A percentile compares a stretch with the other conserved stretches of the same genome.
Evolutionary conservation across 2,888 invertebrate genomes (phyloP).

Genomic region (Volucella inanis): DNA sequence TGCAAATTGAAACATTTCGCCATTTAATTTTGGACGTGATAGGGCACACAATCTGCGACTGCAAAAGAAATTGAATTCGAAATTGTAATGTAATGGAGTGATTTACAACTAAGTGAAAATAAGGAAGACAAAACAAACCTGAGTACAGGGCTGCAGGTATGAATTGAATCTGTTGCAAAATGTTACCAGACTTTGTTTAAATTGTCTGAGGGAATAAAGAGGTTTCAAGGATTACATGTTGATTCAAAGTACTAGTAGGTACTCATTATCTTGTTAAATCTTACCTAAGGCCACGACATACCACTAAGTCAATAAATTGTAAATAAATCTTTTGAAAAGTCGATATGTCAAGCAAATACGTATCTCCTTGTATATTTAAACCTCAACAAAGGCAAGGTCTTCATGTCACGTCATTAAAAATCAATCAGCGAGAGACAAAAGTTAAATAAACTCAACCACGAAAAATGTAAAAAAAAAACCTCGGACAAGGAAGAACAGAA

Average conservation of each 20-base stretch:
- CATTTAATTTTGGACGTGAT: constrained; percentile 81
- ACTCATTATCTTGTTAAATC: no score
- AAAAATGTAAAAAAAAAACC: constrained; percentile 12
- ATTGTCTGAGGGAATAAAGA: constrained; percentile 4
- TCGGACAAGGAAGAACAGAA: background rate
- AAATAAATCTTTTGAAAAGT: no score
- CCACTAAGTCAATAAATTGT: no score
- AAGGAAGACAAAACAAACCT: background rate
- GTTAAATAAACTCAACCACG: constrained; percentile 60
- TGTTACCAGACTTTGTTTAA: background rate
- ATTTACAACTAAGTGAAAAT: constrained; percentile 32
- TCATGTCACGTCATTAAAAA: constrained; percentile 49
- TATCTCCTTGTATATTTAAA: background rate
- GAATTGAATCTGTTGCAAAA: constrained; percentile 16
- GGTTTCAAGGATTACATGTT: no score
- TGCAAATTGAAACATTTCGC: constrained; percentile 81
- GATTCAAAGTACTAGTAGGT: no score
- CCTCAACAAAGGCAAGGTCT: background rate
- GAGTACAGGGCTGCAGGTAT: background rate
- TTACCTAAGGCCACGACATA: no score
- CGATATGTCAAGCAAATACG: background rate
- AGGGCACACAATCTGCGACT: constrained; percentile 76
- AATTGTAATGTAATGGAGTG: constrained; percentile 38
- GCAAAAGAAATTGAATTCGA: constrained; percentile 40
- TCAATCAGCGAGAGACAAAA: constrained; percentile 57